A percentile compares a stretch with the other conserved stretches of the same genome.
Conservation (phyloP, 2,113 vertebrate species). For the Hydrochoerus hydrochaeris region DNA sequence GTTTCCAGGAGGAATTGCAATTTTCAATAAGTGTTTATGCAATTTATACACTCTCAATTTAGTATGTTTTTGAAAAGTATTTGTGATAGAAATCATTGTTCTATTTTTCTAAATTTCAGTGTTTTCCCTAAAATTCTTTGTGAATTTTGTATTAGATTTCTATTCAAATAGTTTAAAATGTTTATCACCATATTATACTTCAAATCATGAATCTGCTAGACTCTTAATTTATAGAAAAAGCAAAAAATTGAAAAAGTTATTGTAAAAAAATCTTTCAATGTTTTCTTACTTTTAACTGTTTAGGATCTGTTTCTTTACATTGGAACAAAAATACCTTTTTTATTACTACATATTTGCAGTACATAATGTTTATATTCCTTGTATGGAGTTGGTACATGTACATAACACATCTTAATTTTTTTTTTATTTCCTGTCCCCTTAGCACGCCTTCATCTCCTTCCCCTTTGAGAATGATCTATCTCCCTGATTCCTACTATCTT, state of each 20-base stretch:
- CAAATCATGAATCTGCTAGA: neutral
- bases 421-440: neutral
- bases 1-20: neutral
- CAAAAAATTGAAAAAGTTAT: neutral
- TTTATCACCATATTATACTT: neutral
- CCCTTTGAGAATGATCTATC: neutral
- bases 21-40: neutral
- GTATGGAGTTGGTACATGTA: neutral
- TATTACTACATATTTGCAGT: neutral
- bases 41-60: neutral
- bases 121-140: neutral
- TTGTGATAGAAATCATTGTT: neutral
- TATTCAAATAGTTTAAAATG: neutral
- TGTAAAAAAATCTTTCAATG: neutral
- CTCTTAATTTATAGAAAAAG: neutral
- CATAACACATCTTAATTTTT: neutral
- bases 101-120: neutral
- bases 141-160: neutral
- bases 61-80: neutral
- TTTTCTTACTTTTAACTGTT: neutral
- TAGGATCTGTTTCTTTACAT: neutral
- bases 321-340: conserved; percentile 24
- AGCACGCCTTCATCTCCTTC: neutral
- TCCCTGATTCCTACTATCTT: neutral
- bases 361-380: neutral